These are phyloP conservation scores for Drosophila kanekoi DNA, from an alignment of 2,888 invertebrate species.

Conservation along the genomic window DNA sequence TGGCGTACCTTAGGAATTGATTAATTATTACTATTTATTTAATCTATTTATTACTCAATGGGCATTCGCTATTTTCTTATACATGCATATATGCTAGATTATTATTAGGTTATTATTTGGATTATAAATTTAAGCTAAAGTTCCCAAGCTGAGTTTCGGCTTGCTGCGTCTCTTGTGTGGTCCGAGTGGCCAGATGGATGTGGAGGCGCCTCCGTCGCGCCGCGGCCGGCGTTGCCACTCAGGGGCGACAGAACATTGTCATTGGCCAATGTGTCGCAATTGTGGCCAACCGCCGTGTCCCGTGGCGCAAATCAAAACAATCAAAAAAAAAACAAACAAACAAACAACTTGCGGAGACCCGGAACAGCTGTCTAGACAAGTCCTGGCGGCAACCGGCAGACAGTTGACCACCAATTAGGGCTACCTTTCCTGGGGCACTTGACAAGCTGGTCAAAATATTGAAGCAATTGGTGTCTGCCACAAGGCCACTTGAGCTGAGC, in stretches of 20 bases:
- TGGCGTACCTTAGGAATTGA: too few species aligned
- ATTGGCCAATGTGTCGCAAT: slow-evolving; percentile 53
- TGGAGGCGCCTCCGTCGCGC: slow-evolving; percentile 6
- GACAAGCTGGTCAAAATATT: slow-evolving; percentile 59
- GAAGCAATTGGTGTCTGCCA: slow-evolving; percentile 52
- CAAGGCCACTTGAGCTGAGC: slow-evolving; percentile 54
- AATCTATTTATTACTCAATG: too few species aligned
- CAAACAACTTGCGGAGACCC: slow-evolving; percentile 50
- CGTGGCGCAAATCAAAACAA: slow-evolving; percentile 66
- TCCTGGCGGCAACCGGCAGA: slow-evolving; percentile 32
- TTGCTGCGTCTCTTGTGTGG: slow-evolving; percentile 66
- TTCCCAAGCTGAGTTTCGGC: neutral
- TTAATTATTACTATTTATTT: too few species aligned
- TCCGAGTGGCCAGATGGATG: slow-evolving; percentile 24
- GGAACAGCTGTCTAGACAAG: slow-evolving; percentile 55
- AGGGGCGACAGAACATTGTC: slow-evolving; percentile 57
- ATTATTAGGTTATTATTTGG: too few species aligned
- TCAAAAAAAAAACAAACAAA: too few species aligned
- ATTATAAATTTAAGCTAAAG: too few species aligned
- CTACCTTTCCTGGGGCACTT: slow-evolving; percentile 33
- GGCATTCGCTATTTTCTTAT: too few species aligned
- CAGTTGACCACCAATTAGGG: slow-evolving; percentile 51
- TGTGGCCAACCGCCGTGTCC: slow-evolving; percentile 47
- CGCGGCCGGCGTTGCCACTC: slow-evolving; percentile 31
- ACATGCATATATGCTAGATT: too few species aligned